A percentile compares a stretch with the other conserved stretches of the same genome.
phyloP scores from a whole-genome alignment of 2,888 invertebrate species.

The Epistrophe grossulariae region DNA sequence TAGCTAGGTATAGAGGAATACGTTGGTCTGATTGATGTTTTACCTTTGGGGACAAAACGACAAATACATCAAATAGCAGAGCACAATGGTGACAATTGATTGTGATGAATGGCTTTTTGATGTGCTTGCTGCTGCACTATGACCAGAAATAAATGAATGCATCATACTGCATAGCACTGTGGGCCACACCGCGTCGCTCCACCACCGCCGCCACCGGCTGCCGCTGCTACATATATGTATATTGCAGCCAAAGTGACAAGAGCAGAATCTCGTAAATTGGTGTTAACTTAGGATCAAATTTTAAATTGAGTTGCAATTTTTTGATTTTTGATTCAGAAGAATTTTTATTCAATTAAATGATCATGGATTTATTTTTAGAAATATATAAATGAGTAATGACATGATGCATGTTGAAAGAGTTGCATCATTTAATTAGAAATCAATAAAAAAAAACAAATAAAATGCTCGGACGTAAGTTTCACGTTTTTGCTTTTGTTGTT shows the following conservation, averaged over 20 bases:
- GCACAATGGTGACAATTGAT: slow-evolving; percentile 69
- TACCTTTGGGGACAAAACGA: slow-evolving; percentile 59
- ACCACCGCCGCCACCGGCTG: not conserved
- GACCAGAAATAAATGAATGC: slow-evolving; percentile 25
- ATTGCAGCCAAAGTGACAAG: not conserved
- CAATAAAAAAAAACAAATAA: too few species aligned
- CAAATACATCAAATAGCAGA: slow-evolving; percentile 62
- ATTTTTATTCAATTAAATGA: slow-evolving; percentile 18
- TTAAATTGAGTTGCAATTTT: slow-evolving; percentile 39
- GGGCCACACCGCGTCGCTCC: too few species aligned
- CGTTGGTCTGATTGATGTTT: slow-evolving; percentile 61
- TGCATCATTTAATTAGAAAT: slow-evolving; percentile 10
- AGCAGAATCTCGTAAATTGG: slow-evolving; percentile 38
- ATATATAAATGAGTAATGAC: not conserved
- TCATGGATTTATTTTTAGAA: slow-evolving; percentile 23
- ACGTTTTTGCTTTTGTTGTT: too few species aligned
- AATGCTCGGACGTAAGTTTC: too few species aligned
- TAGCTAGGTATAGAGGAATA: not conserved
- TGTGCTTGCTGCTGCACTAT: slow-evolving; percentile 43
- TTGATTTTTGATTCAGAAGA: slow-evolving; percentile 25
- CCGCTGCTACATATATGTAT: not conserved
- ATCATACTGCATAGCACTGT: not conserved
- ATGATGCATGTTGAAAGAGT: not conserved
- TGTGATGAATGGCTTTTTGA: slow-evolving; percentile 63
- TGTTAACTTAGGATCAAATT: slow-evolving; percentile 49